Percentiles rank a stretch among this genome's conserved stretches.
These are phyloP conservation scores for Cyclophora punctaria DNA, from an alignment of 2,888 invertebrate species.

Conservation along the genomic window DNA sequence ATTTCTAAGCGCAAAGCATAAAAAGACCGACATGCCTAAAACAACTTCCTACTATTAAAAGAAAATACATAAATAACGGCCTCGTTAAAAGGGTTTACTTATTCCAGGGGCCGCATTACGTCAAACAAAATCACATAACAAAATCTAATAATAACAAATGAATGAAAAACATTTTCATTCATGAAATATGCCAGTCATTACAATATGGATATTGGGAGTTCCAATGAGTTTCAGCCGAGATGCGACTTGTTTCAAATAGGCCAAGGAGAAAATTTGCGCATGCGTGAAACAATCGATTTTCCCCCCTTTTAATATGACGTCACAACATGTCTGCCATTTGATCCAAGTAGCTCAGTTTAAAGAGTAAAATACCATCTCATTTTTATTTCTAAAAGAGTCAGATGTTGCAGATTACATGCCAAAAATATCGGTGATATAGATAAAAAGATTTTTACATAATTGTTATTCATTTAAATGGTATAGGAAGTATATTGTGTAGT, in stretches of 20 bases:
- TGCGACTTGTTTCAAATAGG: constrained; percentile 39
- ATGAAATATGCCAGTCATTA: constrained; percentile 55
- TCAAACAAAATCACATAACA: background rate
- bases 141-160: constrained; percentile 53
- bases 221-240: constrained; percentile 30
- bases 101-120: background rate
- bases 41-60: too few relatives aligned
- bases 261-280: constrained; percentile 61
- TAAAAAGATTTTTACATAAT: constrained; percentile 14
- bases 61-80: too few relatives aligned
- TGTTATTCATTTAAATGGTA: constrained; percentile 29
- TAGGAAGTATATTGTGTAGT: constrained; percentile 26
- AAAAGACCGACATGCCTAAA: too few relatives aligned
- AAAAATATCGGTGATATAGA: constrained; percentile 31
- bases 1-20: background rate
- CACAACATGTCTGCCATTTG: constrained; percentile 62
- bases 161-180: constrained; percentile 61
- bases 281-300: constrained; percentile 62
- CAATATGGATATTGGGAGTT: constrained; percentile 20
- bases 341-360: constrained; percentile 48
- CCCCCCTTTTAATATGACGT: constrained; percentile 45
- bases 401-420: constrained; percentile 36
- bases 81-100: background rate
- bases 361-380: constrained; percentile 49
- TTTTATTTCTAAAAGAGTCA: constrained; percentile 35